Conservation (phyloP, 2,797 vertebrate species). For the Cyprinodon diabolis region DNA sequence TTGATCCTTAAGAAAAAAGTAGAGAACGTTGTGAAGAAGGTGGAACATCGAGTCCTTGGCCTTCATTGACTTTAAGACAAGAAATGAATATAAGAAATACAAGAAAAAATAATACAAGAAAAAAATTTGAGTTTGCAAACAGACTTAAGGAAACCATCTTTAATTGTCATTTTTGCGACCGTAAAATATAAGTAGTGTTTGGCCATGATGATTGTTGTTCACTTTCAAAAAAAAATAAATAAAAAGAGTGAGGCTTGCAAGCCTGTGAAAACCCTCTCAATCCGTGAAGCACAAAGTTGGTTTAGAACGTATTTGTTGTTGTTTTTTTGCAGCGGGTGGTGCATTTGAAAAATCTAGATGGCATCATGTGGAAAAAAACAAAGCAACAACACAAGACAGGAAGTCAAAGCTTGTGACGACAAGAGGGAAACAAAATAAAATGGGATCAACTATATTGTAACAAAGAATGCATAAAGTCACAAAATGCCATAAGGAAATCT, state of each 20-base stretch:
- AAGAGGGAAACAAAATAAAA: neutral
- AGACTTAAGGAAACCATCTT: no score
- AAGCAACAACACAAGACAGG: neutral
- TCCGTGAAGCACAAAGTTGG: neutral
- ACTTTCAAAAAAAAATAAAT: neutral
- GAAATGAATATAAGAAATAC: neutral
- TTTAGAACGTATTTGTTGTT: neutral
- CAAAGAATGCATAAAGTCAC: neutral
- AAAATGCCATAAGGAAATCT: neutral
- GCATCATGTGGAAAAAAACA: neutral
- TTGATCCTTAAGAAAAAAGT: neutral
- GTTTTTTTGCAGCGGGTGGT: neutral
- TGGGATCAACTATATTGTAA: neutral
- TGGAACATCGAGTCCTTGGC: neutral
- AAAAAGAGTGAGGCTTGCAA: neutral
- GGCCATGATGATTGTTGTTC: neutral
- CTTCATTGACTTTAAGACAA: neutral
- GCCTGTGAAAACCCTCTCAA: neutral
- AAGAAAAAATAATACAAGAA: no score
- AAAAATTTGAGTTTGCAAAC: no score
- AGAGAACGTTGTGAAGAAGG: neutral
- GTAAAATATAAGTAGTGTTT: neutral
- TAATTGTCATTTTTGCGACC: no score
- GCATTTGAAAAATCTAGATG: neutral
- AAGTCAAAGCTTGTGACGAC: neutral